Conservation (phyloP, 2,888 invertebrate species). For the Endotricha flammealis region DNA sequence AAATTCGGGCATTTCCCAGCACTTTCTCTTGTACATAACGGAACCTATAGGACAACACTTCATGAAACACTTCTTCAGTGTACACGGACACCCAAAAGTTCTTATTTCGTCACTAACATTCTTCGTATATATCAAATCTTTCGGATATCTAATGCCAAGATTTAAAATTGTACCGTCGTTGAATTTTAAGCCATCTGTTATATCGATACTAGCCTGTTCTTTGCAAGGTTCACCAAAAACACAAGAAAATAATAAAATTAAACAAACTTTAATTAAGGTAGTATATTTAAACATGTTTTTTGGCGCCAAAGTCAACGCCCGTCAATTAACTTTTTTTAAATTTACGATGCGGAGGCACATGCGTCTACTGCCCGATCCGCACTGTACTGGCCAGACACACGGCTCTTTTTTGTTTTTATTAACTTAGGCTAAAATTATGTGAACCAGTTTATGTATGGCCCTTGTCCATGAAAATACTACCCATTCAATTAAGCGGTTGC, state of each 20-base stretch:
- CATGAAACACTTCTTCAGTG: slow-evolving; percentile 43
- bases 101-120: slow-evolving; percentile 36
- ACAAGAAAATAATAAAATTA: slow-evolving; percentile 17
- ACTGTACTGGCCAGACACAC: no score
- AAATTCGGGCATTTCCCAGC: slow-evolving; percentile 24
- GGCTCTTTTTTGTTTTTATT: no score
- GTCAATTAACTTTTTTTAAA: background rate
- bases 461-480: no score
- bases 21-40: slow-evolving; percentile 21
- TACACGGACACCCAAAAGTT: slow-evolving; percentile 51
- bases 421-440: no score
- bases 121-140: slow-evolving; percentile 37
- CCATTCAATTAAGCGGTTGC: no score
- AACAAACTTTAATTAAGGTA: no score
- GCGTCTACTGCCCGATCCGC: background rate
- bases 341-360: background rate
- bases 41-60: slow-evolving; percentile 51
- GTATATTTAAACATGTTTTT: background rate
- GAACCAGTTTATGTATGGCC: no score
- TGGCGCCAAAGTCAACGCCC: background rate
- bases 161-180: slow-evolving; percentile 30
- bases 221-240: slow-evolving; percentile 36
- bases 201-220: slow-evolving; percentile 40
- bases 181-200: slow-evolving; percentile 29
- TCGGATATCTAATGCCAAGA: slow-evolving; percentile 37